Base-by-base conservation (phyloP, 2,113 vertebrate species). In the Pseudopipra pipra region DNA sequence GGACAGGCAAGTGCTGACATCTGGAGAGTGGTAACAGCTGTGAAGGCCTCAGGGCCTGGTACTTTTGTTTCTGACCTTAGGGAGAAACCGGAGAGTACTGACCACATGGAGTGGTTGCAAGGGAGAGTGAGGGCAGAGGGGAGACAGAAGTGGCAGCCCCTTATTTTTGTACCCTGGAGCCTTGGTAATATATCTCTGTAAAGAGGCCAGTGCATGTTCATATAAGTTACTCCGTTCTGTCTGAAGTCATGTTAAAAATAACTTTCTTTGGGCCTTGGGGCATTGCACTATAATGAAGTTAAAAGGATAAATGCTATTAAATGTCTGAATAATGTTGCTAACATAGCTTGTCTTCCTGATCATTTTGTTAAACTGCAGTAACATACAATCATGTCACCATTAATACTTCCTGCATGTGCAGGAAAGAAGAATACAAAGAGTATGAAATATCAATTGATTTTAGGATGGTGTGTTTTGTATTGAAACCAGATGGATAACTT, bases 271-370 rank as follows among this genome's bases (percentile, higher is more conserved):
- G 89, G 70, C 95, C 95, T 76, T 70, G 46, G 89, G 96, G 92
- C 93, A 92, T 89, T 94, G 74, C 55, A 67, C 62, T 77, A 58
- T 96, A 97, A 96, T 91, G 91, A 96, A 95, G 93, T 97, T 97
- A 96, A 96, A 94, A 95, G 93, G 93, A 97, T 96, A 97, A 96
- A 96, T 77, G 95, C 93, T 96, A 96, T 97, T 97, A 96, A 96
- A 96, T 97, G 94, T 96, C 96, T 95, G 84, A 97, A 97, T 96
- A 96, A 96, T 97, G 93, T 91, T 96, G 95, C 95, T 95, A 96
- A 97, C 94, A 94, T 92, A 92, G 93, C 91, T 95, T 92, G 87
- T 94, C 95, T 97, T 96, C 96, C 94, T 95, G 94, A 96, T 89
- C 94, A 93, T 95, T 97, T 95, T 96, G 92, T 97, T 96, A 95